Percentiles rank a stretch among this genome's conserved stretches.
These are phyloP conservation scores for Sebastes nivosus DNA, from an alignment of 2,797 vertebrate species.

Conservation along the genomic window DNA sequence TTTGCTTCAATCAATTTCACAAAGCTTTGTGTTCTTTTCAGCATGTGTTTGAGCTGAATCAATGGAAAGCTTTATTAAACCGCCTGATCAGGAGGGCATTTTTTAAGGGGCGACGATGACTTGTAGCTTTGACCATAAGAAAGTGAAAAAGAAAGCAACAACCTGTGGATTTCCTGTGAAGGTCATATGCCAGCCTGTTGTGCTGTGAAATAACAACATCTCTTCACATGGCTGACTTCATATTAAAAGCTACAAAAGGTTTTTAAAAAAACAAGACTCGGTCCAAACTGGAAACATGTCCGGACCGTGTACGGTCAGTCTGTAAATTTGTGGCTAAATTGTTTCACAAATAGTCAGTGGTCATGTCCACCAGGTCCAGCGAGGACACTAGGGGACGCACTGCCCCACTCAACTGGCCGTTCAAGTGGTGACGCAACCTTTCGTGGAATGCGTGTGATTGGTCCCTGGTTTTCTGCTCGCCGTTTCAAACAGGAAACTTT, in stretches of 20 bases:
- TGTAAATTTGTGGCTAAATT: too few relatives aligned
- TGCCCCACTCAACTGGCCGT: too few relatives aligned
- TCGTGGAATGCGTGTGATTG: too few relatives aligned
- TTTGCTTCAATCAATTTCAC: slow-evolving; percentile 29
- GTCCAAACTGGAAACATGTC: too few relatives aligned
- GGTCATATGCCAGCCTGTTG: neutral
- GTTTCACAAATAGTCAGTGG: too few relatives aligned
- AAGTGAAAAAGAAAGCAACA: neutral
- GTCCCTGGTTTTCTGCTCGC: too few relatives aligned
- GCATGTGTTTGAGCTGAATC: slow-evolving; percentile 4
- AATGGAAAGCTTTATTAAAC: slow-evolving; percentile 16
- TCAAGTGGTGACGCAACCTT: too few relatives aligned
- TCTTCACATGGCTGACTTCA: neutral
- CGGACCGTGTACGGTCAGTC: accelerated
- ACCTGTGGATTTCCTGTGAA: slow-evolving; percentile 1
- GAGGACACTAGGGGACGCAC: too few relatives aligned
- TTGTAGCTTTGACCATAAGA: neutral
- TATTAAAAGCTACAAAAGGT: too few relatives aligned
- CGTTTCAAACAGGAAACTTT: too few relatives aligned
- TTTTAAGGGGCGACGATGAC: neutral
- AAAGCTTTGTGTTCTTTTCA: slow-evolving; percentile 19
- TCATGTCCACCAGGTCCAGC: too few relatives aligned
- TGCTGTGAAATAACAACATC: slow-evolving; percentile 9
- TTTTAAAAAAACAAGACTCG: too few relatives aligned
- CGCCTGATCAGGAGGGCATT: neutral